A percentile compares a stretch with the other conserved stretches of the same genome.
These are phyloP conservation scores for Drosophila maculinotata DNA, from an alignment of 2,888 invertebrate species.

Conservation along the genomic window DNA sequence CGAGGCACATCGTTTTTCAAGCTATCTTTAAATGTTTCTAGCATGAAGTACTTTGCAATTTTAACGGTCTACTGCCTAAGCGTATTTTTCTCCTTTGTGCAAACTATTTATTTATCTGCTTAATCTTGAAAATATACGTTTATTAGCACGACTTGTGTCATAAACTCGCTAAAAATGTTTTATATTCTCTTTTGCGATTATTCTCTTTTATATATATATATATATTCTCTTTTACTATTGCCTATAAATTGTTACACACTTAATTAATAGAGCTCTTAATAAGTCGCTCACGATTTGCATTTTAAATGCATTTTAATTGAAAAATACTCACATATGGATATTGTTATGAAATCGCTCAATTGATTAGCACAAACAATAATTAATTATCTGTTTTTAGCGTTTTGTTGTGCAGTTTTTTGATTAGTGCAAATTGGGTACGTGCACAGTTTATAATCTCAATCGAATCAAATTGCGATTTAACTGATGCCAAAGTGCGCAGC, in stretches of 20 bases:
- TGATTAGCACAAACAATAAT: constrained; percentile 15
- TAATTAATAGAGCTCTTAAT: too few relatives aligned
- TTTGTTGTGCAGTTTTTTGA: constrained; percentile 27
- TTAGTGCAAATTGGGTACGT: constrained; percentile 4
- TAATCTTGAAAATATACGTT: constrained; percentile 29
- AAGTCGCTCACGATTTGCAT: too few relatives aligned
- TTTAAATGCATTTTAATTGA: too few relatives aligned
- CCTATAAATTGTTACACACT: too few relatives aligned
- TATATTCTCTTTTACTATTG: too few relatives aligned
- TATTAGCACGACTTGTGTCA: constrained; percentile 25
- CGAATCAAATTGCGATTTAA: constrained; percentile 43
- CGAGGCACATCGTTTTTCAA: constrained; percentile 10
- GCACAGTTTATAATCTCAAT: constrained; percentile 26
- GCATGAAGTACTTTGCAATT: constrained; percentile 41
- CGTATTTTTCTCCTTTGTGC: constrained; percentile 1
- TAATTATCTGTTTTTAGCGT: constrained; percentile 19
- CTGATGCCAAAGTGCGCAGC: constrained; percentile 23
- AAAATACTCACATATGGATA: neutral
- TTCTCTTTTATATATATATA: too few relatives aligned
- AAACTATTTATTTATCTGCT: constrained; percentile 27
- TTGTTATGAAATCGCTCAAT: constrained; percentile 18
- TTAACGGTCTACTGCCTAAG: constrained; percentile 12
- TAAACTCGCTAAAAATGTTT: constrained; percentile 31
- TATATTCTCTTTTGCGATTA: constrained; percentile 13
- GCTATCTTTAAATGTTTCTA: constrained; percentile 47